Base-by-base conservation (phyloP, 2,888 invertebrate species). In the Trissolcus japonicus region DNA sequence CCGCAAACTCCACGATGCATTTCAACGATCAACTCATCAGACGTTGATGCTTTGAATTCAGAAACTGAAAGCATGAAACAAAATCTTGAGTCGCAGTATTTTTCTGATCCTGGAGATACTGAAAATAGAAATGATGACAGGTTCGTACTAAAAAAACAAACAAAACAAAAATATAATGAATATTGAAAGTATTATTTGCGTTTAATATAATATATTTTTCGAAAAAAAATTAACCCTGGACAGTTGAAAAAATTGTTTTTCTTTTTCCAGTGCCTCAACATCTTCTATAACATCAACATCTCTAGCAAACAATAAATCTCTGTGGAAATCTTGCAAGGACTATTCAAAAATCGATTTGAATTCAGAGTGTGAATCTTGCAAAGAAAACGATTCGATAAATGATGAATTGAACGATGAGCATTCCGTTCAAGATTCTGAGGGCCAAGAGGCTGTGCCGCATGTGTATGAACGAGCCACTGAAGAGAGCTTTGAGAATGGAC, bases 1-100 rank as follows among this genome's bases (percentile, higher is more conserved):
- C 84, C 85, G 1, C 79, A 80, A 14, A 66, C 67, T 14, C 67
- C 67, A n/a, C 16, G 55, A n/a, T 9, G 21, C 2, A 46, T n/a
- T 21, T 11, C 13, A 13, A 19, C 11, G n/a, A 9, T 55, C 21
- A 35, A 65, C 16, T 48, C 48, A 0, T 46, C 46, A 35, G 14
- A 40, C n/a, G 48, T 46, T 14, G 7, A 63, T 1, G 4, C 16
- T 51, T 51, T 17, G 1, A 13, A 51, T 6, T 55, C 16, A 29
- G 55, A 7, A 13, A 14, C 13, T 11, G 40, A 9, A 13, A 48
- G 4, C 4, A 55, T 48, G 68, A 68, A 50, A 17, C 54, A 54
- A 21, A 41, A 55, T 29, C 19, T 53, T 13, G 63, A 56, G 25
- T 35, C 69, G 2, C 16, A 62, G 19, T 69, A 61, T n/a, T 55